A percentile compares a stretch with the other conserved stretches of the same genome.
Evolutionary conservation across 2,888 invertebrate species (phyloP).

Genomic region (Ennomos fuscantarius): DNA sequence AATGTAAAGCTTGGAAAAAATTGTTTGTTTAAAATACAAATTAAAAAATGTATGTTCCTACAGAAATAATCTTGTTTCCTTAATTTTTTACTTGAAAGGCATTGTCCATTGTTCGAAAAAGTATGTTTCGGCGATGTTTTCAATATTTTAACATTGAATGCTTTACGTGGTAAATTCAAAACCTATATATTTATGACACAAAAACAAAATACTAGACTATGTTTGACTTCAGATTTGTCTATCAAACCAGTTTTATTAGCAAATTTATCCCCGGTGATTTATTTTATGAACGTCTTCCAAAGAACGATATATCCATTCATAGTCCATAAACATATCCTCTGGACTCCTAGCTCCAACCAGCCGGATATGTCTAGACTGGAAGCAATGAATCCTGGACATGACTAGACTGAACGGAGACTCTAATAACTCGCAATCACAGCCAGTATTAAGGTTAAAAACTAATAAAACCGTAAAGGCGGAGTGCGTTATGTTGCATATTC

Average conservation of each 20-base stretch:
- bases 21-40: no score
- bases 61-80: constrained; percentile 7
- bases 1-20: no score
- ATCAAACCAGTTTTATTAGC: no score
- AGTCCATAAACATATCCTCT: constrained; percentile 23
- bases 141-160: neutral
- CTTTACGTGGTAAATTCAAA: neutral
- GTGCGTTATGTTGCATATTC: no score
- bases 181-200: neutral
- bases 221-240: no score
- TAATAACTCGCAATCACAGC: no score
- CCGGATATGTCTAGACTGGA: constrained; percentile 29
- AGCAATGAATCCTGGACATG: constrained; percentile 24
- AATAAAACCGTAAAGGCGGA: no score
- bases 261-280: neutral
- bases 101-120: constrained; percentile 25
- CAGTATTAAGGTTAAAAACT: no score
- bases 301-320: constrained; percentile 9
- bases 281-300: constrained; percentile 1
- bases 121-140: constrained; percentile 12
- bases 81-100: constrained; percentile 23
- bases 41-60: neutral
- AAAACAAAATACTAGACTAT: no score
- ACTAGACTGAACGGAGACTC: neutral
- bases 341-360: neutral